Conservation (phyloP, 2,888 invertebrate species). For the Dichetophora obliterata region DNA sequence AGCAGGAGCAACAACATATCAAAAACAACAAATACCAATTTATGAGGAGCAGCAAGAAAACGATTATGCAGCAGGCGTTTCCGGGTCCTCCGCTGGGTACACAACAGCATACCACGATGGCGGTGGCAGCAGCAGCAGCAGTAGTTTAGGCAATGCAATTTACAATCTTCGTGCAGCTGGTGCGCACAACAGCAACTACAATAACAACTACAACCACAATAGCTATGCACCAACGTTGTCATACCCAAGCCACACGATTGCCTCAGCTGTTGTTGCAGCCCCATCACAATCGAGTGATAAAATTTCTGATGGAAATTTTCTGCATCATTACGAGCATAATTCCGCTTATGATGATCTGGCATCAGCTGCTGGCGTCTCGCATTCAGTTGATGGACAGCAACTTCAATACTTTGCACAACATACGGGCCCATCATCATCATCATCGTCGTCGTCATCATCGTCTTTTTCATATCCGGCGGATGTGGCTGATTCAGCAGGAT, state of each 20-base stretch:
- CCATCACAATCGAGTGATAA: conserved; percentile 58
- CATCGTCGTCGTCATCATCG: conserved; percentile 7
- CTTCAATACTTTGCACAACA: conserved; percentile 40
- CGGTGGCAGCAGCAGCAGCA: conserved; percentile 32
- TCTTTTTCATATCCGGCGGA: conserved; percentile 42
- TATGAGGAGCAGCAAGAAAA: conserved; percentile 65
- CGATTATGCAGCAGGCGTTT: conserved; percentile 51
- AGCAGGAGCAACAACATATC: conserved; percentile 33
- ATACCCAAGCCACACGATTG: conserved; percentile 42
- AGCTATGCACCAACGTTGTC: conserved; percentile 44
- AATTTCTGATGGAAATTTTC: conserved; percentile 65
- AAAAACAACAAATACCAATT: conserved; percentile 57
- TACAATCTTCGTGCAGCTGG: conserved; percentile 59
- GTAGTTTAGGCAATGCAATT: conserved; percentile 51
- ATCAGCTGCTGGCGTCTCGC: conserved; percentile 44
- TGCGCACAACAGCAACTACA: conserved; percentile 49
- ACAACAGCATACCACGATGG: conserved; percentile 39
- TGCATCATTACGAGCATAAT: conserved; percentile 61
- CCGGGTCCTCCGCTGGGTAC: conserved; percentile 12
- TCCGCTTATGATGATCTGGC: conserved; percentile 57
- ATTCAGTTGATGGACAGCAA: conserved; percentile 44
- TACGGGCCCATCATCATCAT: conserved; percentile 18
- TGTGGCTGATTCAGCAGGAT: conserved; percentile 34
- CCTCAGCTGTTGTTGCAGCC: conserved; percentile 49
- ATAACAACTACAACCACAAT: conserved; percentile 1